A percentile compares a stretch with the other conserved stretches of the same genome.
phyloP scores from a whole-genome alignment of 2,888 invertebrate species.

The Ichneumoninae sp. region DNA sequence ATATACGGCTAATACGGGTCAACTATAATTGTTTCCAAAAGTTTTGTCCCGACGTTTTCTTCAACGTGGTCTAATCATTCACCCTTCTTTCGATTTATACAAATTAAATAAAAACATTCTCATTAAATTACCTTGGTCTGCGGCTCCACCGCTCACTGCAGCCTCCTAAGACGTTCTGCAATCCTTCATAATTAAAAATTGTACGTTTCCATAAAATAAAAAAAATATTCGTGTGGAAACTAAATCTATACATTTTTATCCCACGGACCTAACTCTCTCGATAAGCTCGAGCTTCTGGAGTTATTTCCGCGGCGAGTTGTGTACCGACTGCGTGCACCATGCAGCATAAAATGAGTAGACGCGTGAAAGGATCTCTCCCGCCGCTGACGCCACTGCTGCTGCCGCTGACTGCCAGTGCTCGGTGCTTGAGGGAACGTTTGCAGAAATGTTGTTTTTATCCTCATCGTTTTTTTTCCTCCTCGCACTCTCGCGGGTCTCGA shows the following conservation, averaged over 20 bases:
- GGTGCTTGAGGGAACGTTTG: conserved; percentile 59
- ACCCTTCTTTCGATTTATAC: neutral
- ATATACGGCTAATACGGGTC: neutral
- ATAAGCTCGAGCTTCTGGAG: conserved; percentile 45
- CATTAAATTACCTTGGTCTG: neutral
- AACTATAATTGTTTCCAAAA: neutral
- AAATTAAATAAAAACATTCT: neutral
- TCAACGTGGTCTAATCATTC: neutral
- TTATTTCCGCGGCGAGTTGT: conserved; percentile 45
- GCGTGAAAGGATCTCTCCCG: conserved; percentile 64
- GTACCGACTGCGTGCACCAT: conserved; percentile 42
- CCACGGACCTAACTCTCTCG: conserved; percentile 43
- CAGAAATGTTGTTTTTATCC: conserved; percentile 43
- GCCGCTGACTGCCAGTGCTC: conserved; percentile 32
- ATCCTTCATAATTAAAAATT: conserved; percentile 6
- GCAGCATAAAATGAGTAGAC: conserved; percentile 61
- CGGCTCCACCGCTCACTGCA: neutral
- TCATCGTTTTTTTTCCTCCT: conserved; percentile 19
- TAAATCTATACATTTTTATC: conserved; percentile 49
- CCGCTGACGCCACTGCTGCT: conserved; percentile 37
- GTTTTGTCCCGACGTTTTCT: neutral
- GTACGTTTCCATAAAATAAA: conserved; percentile 2
- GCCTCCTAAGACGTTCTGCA: neutral
- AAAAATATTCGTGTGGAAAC: conserved; percentile 11
- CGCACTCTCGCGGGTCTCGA: conserved; percentile 43